These are phyloP conservation scores for Oligia latruncula DNA, from an alignment of 2,888 invertebrate genomes.

Conservation along the genomic window DNA sequence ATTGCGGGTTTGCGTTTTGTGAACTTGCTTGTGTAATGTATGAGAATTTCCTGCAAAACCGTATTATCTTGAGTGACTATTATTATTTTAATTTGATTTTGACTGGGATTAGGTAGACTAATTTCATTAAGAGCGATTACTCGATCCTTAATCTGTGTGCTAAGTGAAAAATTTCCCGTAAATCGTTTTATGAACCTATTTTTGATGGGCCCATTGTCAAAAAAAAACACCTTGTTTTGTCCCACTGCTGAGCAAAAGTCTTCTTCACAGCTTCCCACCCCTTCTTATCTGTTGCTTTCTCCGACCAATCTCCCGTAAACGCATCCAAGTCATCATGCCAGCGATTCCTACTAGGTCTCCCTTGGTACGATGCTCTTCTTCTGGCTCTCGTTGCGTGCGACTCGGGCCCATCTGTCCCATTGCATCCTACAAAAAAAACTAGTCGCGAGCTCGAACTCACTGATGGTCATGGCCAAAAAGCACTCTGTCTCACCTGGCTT, in stretches of 20 bases:
- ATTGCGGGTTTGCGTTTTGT: constrained; percentile 19
- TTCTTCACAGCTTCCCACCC: too few relatives aligned
- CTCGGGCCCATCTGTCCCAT: too few relatives aligned
- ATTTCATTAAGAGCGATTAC: neutral
- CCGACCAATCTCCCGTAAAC: too few relatives aligned
- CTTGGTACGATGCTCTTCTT: neutral
- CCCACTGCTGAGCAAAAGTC: too few relatives aligned
- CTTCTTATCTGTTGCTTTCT: too few relatives aligned
- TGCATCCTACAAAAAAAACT: too few relatives aligned
- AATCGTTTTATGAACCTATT: neutral
- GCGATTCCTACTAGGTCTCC: neutral
- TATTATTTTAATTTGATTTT: constrained; percentile 1
- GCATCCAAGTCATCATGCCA: too few relatives aligned
- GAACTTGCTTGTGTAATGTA: neutral
- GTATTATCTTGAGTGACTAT: neutral
- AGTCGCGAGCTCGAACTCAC: too few relatives aligned
- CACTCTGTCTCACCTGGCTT: too few relatives aligned
- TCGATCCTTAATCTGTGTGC: too few relatives aligned
- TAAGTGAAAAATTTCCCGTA: neutral
- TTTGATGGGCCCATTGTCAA: neutral
- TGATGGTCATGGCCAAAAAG: too few relatives aligned
- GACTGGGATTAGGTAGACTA: neutral
- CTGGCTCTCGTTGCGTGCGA: neutral
- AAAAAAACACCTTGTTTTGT: too few relatives aligned
- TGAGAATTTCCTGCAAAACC: neutral